Evolutionary conservation across 2,113 vertebrate genomes (phyloP), one percentile per base, ranked within the genome.

Genomic region (Macroglossus sobrinus): DNA sequence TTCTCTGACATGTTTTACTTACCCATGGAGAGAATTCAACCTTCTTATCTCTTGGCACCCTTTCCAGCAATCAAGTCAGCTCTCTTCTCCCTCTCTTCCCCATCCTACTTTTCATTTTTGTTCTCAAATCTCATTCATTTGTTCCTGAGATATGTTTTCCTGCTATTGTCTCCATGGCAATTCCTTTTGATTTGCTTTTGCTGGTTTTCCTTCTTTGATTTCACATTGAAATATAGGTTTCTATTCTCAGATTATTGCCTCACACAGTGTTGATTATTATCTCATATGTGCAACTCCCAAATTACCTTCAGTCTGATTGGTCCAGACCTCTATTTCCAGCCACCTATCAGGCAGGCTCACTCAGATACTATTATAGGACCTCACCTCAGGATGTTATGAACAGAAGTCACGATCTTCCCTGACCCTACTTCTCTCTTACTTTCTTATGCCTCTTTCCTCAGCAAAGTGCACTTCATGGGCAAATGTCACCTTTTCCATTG

Each of bases 371-470:
- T 0, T 0, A 9, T 2, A 15, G n/a, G 35, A 76, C 30, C 12
- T 64, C 6, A 30, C 13, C 8, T 61, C 35, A 1, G 28, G 1
- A 16, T 28, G 0, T 28, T 24, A 35, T 47, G 14, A 13, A 26
- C 0, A 19, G 24, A 2, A 0, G 11, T 28, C 11, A 2, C 18
- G 57, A 24, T 35, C 7, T 14, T 11, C 33, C 40, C n/a, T 6
- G 4, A 0, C 7, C 7, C 40, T 68, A 4, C 21, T 19, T 69
- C 50, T 55, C 40, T 75, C 21, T 50, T n/a, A 4, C 24, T 63
- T 45, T 30, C 33, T 28, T 28, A 4, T 2, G 6, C 19, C 21
- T 79, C 71, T 88, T 78, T 92, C 11, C 61, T 76, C 47, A 9
- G 45, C 21, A 59, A 66, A 26, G 45, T 15, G 12, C n/a, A 16